These are phyloP conservation scores for Eurytoma adleriae DNA, from an alignment of 2,888 invertebrate species.

Conservation along the genomic window DNA sequence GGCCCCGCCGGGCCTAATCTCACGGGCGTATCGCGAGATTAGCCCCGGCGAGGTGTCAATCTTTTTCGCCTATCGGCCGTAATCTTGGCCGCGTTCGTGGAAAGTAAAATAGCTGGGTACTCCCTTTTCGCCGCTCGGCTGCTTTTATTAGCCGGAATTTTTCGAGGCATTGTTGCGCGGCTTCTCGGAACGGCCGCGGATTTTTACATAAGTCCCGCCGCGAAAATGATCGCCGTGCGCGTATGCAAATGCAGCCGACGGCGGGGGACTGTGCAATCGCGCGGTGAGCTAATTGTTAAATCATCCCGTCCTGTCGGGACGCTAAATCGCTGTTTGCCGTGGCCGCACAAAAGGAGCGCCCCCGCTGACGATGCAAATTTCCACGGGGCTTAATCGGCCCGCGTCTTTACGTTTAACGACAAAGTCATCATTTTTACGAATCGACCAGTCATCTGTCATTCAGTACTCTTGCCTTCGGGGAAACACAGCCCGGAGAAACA, in stretches of 20 bases:
- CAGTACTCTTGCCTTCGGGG: neutral
- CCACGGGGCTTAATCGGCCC: constrained; percentile 11
- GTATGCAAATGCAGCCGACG: constrained; percentile 10
- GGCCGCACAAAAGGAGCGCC: no score
- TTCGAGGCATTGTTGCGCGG: constrained; percentile 2
- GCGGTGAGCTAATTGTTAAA: constrained; percentile 35
- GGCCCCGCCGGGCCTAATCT: constrained; percentile 19
- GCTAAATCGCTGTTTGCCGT: constrained; percentile 21
- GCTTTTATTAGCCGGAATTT: constrained; percentile 1
- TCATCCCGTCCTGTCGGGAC: neutral
- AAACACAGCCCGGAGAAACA: no score
- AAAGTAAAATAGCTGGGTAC: neutral
- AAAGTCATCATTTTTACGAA: constrained; percentile 24
- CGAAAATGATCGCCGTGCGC: neutral
- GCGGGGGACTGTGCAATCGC: neutral
- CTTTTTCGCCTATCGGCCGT: neutral
- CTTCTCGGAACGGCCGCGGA: neutral
- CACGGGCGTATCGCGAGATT: neutral
- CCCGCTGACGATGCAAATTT: no score
- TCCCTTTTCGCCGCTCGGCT: neutral
- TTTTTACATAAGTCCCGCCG: constrained; percentile 1
- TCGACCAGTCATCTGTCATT: constrained; percentile 16
- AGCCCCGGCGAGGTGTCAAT: constrained; percentile 3
- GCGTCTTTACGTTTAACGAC: constrained; percentile 14
- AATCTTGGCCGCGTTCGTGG: neutral